Percentiles rank a stretch among this genome's conserved stretches.
These are phyloP conservation scores for Etheostoma nigrum DNA, from an alignment of 2,797 vertebrate species.

Conservation along the genomic window DNA sequence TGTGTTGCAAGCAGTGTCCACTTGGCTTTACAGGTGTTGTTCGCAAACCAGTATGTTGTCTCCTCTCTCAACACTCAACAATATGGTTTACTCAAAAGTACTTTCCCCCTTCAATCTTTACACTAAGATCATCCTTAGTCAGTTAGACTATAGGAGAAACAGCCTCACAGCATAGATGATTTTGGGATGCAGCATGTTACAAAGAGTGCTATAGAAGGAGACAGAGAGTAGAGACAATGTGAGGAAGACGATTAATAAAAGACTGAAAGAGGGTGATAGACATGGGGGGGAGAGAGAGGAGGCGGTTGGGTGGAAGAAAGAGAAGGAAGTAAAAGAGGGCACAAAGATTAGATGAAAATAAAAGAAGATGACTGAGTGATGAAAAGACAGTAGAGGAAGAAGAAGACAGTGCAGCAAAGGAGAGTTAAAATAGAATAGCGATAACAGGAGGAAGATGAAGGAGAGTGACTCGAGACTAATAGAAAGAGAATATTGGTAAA, in stretches of 20 bases:
- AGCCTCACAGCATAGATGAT: slow-evolving; percentile 32
- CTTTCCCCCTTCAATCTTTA: background rate
- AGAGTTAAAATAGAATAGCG: slow-evolving; percentile 15
- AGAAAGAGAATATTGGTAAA: slow-evolving; percentile 39
- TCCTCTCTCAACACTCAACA: slow-evolving; percentile 27
- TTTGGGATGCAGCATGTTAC: slow-evolving; percentile 21
- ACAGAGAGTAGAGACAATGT: slow-evolving; percentile 13
- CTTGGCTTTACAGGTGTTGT: slow-evolving; percentile 65
- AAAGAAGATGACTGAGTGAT: slow-evolving; percentile 18
- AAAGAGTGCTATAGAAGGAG: slow-evolving; percentile 12
- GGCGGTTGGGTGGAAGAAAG: background rate
- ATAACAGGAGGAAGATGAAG: slow-evolving; percentile 45
- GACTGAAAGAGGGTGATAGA: background rate
- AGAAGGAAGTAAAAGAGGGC: slow-evolving; percentile 10
- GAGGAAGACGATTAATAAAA: background rate
- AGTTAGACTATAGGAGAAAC: slow-evolving; percentile 21
- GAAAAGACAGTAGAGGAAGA: slow-evolving; percentile 16
- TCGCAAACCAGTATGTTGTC: slow-evolving; percentile 42
- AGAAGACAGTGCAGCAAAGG: slow-evolving; percentile 4
- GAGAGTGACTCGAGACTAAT: slow-evolving; percentile 28
- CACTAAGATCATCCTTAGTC: slow-evolving; percentile 14
- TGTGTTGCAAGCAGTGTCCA: slow-evolving; percentile 43
- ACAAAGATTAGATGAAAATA: slow-evolving; percentile 29
- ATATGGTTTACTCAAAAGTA: slow-evolving; percentile 42
- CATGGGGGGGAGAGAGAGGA: background rate